A percentile compares a stretch with the other conserved stretches of the same genome.
Conservation (phyloP, 1,140 invertebrate species). For the fruit fly (Drosophila melanogaster) region Release_6_plus_ISO1_MT NC_004354.4:5998501-5999000, state of each 20-base stretch:
- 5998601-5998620: slow-evolving; percentile 96
- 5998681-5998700: slow-evolving; percentile 96
- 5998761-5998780: slow-evolving; percentile 95
- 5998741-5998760: slow-evolving; percentile 94
- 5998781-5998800: slow-evolving; percentile 94
- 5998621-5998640: slow-evolving; percentile 97
- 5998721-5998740: slow-evolving; percentile 95
- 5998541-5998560: slow-evolving; percentile 93
- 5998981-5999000: slow-evolving; percentile 97
- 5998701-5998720: slow-evolving; percentile 98
- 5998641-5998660: slow-evolving; percentile 96
- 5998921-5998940: background rate
- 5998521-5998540: slow-evolving; percentile 96
- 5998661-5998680: slow-evolving; percentile 95
- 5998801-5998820: slow-evolving; percentile 92
- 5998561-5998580: slow-evolving; percentile 96
- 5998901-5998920: background rate
- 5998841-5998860: too few relatives aligned
- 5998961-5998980: slow-evolving; percentile 95
- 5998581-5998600: slow-evolving; percentile 95
- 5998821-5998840: slow-evolving; percentile 38
- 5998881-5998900: too few relatives aligned
- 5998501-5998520: slow-evolving; percentile 95
- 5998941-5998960: slow-evolving; percentile 90
- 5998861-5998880: too few relatives aligned